phyloP scores from a whole-genome alignment of 2,113 vertebrate genomes.

The Dromiciops gliroides region DNA sequence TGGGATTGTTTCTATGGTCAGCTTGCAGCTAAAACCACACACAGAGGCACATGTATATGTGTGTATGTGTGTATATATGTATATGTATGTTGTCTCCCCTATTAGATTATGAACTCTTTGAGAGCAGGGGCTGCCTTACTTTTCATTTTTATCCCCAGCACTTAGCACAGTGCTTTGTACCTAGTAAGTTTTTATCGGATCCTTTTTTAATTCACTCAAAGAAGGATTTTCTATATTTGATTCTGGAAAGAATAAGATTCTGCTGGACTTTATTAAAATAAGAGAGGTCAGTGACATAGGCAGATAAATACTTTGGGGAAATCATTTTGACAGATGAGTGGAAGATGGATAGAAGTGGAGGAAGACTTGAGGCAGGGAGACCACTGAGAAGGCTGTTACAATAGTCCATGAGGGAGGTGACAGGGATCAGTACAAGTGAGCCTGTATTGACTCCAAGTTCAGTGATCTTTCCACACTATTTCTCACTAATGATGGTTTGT shows the following conservation, averaged over 20 bases:
- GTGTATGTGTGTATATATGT: too few species aligned
- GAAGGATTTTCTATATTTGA: background rate
- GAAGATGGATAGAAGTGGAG: background rate
- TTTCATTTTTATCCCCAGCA: background rate
- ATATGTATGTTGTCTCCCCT: too few species aligned
- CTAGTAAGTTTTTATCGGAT: background rate
- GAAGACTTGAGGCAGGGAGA: background rate
- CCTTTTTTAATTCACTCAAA: background rate
- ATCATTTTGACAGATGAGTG: background rate
- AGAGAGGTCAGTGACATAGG: background rate
- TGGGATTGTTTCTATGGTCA: background rate
- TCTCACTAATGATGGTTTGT: too few species aligned
- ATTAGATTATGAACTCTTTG: background rate
- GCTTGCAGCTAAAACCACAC: background rate
- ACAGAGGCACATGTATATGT: too few species aligned
- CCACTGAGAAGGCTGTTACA: background rate
- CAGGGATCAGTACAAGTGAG: too few species aligned
- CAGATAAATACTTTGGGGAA: background rate
- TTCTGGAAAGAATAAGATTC: background rate
- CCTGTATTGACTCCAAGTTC: too few species aligned
- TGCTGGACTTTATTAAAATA: background rate
- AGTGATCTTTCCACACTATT: too few species aligned
- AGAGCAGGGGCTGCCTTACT: background rate
- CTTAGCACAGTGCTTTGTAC: background rate
- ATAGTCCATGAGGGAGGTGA: too few species aligned